Base-by-base conservation (phyloP, 2,113 vertebrate species). In the Neolamprologus devosi region DNA sequence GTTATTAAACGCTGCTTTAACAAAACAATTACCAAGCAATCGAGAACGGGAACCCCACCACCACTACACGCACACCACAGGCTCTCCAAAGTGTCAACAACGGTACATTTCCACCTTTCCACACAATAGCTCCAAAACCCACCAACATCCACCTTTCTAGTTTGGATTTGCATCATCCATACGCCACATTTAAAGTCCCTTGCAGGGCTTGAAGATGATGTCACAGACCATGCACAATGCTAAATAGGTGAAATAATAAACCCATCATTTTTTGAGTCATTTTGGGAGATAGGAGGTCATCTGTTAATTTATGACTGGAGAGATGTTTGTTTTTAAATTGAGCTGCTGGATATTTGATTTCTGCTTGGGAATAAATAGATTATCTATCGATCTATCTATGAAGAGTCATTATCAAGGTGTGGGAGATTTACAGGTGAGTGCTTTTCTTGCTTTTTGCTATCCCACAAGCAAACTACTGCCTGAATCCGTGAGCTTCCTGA, bases 1-100 rank as follows among this genome's bases (percentile, higher is more conserved):
- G 81, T 57, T 93, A 86, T 90, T 90, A 94, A 91, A 91, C 21
- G 75, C 68, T 80, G 83, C 80, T 86, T 57, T 63, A 78, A 84
- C 37, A 87, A 92, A 92, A 89, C 91, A 93, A 91, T 91, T 79
- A 85, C 83, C 47, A 65, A 57, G 80, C 53, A 87, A 51, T 86
- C 10, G 10, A 53, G 45, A 87, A 88, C 49, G 81, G 92, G 82
- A 93, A 87, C 40, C 81, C 35, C 87, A 10, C 10, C 40, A 53
- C 88, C 26, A 35, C 8, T 65, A 14, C 33, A 68, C 85, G 33
- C 79, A 45, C 4, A 0, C 57, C 17, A 49, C 40, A 63, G 55
- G 80, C 21, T 81, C 80, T 60, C 7, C 12, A 73, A 73, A 55
- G 23, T 19, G 53, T 45, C 83, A 40, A 30, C 68, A 57, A 16